phyloP scores from a whole-genome alignment of 2,888 invertebrate species.

The Hololepta plana region DNA sequence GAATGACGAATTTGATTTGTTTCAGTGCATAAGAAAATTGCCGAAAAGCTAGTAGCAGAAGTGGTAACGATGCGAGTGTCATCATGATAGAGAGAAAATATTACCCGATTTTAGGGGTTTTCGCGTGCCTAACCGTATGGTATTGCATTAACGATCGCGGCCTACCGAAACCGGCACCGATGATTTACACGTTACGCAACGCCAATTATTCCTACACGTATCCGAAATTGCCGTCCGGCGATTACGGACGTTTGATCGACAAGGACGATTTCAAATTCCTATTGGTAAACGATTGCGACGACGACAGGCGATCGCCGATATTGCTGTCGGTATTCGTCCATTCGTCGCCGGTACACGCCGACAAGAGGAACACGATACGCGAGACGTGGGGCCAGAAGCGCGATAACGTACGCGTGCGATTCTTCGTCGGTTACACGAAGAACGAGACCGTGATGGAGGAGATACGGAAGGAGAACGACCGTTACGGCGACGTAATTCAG shows the following conservation, averaged over 20 bases:
- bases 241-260: constrained; percentile 32
- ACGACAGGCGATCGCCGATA: constrained; percentile 22
- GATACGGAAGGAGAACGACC: constrained; percentile 34
- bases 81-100: no score
- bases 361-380: constrained; percentile 47
- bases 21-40: no score
- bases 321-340: constrained; percentile 46
- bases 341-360: constrained; percentile 46
- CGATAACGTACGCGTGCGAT: constrained; percentile 38
- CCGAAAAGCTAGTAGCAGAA: no score
- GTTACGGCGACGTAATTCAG: constrained; percentile 51
- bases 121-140: no score
- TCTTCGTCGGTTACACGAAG: constrained; percentile 42
- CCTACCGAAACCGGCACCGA: no score
- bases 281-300: constrained; percentile 30
- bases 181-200: no score
- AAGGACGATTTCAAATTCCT: constrained; percentile 42
- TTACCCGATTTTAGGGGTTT: no score
- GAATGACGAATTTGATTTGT: no score
- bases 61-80: no score
- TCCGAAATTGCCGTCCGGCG: no score
- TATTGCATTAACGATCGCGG: no score
- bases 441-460: constrained; percentile 19
- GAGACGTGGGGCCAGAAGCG: constrained; percentile 51
- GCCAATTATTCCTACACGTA: no score